Conservation (phyloP, 2,113 vertebrate genomes). For the Vidua macroura region DNA sequence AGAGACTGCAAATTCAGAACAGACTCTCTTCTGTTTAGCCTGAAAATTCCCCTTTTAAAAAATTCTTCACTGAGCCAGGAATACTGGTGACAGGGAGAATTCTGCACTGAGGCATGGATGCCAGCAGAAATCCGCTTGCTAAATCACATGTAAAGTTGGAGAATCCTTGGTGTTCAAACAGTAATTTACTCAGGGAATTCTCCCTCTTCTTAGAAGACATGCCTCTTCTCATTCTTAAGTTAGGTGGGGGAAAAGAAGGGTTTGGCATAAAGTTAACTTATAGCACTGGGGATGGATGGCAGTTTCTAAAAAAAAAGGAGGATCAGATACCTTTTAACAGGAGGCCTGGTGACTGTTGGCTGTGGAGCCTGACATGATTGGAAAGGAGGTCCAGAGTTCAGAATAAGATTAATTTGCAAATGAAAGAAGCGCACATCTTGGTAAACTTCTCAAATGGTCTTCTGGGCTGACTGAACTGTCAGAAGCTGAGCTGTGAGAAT, state of each 20-base stretch:
- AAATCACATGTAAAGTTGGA: neutral
- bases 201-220: neutral
- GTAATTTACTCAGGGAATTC: neutral
- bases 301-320: neutral
- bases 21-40: constrained; percentile 49
- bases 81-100: neutral
- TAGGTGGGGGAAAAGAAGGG: neutral
- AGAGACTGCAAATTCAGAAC: constrained; percentile 24
- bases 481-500: neutral
- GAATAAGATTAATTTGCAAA: neutral
- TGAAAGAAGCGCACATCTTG: neutral
- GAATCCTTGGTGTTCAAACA: neutral
- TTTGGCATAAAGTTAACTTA: neutral
- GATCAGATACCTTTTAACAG: neutral
- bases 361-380: neutral
- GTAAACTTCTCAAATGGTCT: neutral
- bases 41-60: constrained; percentile 29
- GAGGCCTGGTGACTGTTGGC: neutral
- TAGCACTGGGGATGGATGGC: neutral
- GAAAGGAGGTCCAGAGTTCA: neutral
- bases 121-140: neutral
- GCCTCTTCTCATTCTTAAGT: neutral
- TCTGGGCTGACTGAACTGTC: neutral
- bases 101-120: neutral
- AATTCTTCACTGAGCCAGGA: constrained; percentile 34